These are phyloP conservation scores for Hydractinia symbiolongicarpus DNA, from an alignment of 30 jellyfish, hydroid and myxozoan species.

Conservation along the genomic window DNA sequence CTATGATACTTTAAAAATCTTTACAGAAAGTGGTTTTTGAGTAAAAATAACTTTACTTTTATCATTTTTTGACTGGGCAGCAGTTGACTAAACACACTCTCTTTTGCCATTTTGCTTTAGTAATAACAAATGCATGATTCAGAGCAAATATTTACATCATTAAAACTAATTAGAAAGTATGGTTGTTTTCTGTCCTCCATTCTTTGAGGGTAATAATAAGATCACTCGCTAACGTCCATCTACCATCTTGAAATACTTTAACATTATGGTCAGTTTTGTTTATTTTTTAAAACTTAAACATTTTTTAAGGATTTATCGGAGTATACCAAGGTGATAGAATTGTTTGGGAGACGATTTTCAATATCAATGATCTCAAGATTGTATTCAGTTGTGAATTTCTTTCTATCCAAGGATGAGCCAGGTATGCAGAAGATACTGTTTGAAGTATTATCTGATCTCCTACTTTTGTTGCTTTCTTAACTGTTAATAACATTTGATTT, in stretches of 20 bases:
- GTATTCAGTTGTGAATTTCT: background rate
- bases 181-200: background rate
- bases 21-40: no score
- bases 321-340: background rate
- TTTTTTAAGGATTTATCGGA: constrained; percentile 9
- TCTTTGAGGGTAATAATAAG: no score
- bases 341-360: constrained; percentile 1
- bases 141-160: background rate
- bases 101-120: constrained; percentile 16
- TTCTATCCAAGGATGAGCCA: background rate
- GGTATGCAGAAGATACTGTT: background rate
- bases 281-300: background rate
- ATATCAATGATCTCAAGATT: constrained; percentile 11
- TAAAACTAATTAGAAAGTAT: background rate
- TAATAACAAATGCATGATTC: constrained; percentile 7
- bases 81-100: constrained; percentile 11
- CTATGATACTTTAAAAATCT: no score
- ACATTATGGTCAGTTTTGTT: no score
- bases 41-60: no score
- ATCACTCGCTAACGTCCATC: no score
- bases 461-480: background rate
- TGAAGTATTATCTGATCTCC: background rate
- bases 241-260: no score
- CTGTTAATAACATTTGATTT: background rate
- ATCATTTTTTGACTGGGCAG: no score